Base-by-base conservation (phyloP, 1,140 invertebrate species). In the Trichoplusia ni region DNA sequence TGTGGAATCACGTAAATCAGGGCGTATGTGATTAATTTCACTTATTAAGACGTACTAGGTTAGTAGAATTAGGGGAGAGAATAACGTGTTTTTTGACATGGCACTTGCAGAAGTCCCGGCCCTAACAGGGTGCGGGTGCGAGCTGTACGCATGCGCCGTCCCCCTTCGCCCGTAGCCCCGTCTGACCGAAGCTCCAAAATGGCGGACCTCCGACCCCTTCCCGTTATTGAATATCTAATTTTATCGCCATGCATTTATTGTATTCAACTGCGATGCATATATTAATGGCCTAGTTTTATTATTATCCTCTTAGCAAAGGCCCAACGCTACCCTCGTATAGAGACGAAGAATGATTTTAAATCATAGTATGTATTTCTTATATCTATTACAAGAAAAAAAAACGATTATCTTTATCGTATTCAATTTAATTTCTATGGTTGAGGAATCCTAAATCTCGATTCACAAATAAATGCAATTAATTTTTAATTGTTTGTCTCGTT, bases 201-300 rank as follows among this genome's bases (percentile, higher is more conserved):
- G 88, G 88, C 88, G 84, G 85, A 82, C 69, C 76, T 82, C 76
- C 77, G 72, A 79, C 75, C 85, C 82, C 83, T 88, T 82, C 77
- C 73, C 75, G 79, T 82, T 90, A 90, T 90, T 89, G 86, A 90
- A 88, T 90, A 90, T 89, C 88, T 88, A 90, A 90, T 90, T 89
- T 90, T 90, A 84, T 84, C 76, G 64, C 31, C 74, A 72, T 87
- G 82, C 81, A 89, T 86, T 82, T 77, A 80, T 82, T 82, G 67
- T 79, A 66, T 64, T 70, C 66, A 65, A 59, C 53, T 70, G 38
- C 53, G 44, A 71, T 81, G 75, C 75, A 79, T 42, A 53, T 46
- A 25, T 67, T 71, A 29, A 64, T 67, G 51, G 33, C 38, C 38
- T 60, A 71, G 29, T 70, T 66, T 65, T 69, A 60, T 56, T 67